Percentiles rank a stretch among this genome's conserved stretches.
These are phyloP conservation scores for Holothuria glaberrima DNA, from an alignment of 35 echinoderm and acorn worm species.

Conservation along the genomic window DNA sequence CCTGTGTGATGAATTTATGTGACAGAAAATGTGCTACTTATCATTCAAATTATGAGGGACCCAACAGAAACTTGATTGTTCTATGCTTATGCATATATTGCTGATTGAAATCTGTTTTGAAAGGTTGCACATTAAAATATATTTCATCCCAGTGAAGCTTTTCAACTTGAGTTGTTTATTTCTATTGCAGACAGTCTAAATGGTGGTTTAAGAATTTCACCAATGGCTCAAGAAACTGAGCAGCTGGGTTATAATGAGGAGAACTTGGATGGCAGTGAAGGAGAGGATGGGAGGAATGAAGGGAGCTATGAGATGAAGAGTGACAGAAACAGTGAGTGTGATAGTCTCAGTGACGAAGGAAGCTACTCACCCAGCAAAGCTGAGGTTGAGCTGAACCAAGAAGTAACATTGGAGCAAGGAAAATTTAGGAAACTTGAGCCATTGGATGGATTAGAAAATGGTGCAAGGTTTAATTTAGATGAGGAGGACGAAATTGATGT, in stretches of 20 bases:
- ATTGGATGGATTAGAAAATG: constrained; percentile 18
- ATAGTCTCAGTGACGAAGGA: constrained; percentile 87
- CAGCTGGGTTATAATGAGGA: constrained; percentile 73
- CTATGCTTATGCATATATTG: neutral
- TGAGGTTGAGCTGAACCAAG: constrained; percentile 45
- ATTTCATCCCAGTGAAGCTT: neutral
- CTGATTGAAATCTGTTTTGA: neutral
- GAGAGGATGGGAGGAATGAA: constrained; percentile 70
- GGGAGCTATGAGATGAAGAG: constrained; percentile 88
- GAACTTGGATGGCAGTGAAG: constrained; percentile 83
- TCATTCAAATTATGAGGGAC: neutral
- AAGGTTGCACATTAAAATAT: constrained; percentile 17
- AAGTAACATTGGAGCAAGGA: constrained; percentile 66
- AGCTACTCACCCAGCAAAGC: constrained; percentile 87
- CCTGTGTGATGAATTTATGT: constrained; percentile 7
- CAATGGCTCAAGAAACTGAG: constrained; percentile 41
- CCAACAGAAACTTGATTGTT: neutral
- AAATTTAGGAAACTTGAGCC: constrained; percentile 68
- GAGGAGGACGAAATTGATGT: constrained; percentile 58
- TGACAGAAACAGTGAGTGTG: constrained; percentile 85
- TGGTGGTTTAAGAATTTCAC: constrained; percentile 35
- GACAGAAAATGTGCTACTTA: constrained; percentile 11
- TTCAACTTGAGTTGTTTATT: neutral
- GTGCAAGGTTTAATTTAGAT: neutral
- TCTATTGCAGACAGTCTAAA: constrained; percentile 33